Conservation (phyloP, 2,797 vertebrate species). For the Schizopygopsis malacanthus region DNA sequence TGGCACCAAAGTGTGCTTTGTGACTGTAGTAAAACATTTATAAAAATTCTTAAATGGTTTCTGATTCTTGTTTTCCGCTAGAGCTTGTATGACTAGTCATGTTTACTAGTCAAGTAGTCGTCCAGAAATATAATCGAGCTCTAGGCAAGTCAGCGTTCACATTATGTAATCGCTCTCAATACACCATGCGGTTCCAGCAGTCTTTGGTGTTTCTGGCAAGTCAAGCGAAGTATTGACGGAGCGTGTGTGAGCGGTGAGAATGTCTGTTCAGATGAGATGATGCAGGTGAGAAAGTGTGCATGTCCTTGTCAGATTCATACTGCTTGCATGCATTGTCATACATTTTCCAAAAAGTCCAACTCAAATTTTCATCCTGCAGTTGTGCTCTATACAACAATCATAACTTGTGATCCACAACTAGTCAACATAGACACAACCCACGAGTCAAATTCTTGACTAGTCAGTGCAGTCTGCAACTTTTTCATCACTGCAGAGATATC, state of each 20-base stretch:
- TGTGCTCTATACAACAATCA: background rate
- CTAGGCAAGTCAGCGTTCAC: background rate
- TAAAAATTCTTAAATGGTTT: background rate
- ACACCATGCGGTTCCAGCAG: background rate
- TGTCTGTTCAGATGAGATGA: background rate
- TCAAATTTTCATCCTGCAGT: background rate
- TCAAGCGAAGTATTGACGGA: background rate
- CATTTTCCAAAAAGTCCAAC: background rate
- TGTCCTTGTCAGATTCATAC: background rate
- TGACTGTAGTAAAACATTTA: background rate
- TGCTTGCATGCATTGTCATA: background rate
- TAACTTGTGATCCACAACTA: background rate
- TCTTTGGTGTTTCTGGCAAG: conserved; percentile 4
- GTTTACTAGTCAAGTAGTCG: background rate
- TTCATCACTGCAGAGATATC: background rate
- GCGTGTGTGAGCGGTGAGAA: background rate
- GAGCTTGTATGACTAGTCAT: background rate
- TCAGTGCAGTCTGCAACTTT: background rate
- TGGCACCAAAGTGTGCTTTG: background rate
- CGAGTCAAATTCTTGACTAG: background rate
- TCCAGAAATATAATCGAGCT: background rate
- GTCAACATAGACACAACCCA: background rate
- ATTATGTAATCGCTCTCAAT: conserved; percentile 1
- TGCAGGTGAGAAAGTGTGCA: conserved; percentile 1
- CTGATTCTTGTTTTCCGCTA: too few relatives aligned